These are phyloP conservation scores for Dysmachus trigonus DNA, from an alignment of 2,888 invertebrate genomes.

Conservation along the genomic window DNA sequence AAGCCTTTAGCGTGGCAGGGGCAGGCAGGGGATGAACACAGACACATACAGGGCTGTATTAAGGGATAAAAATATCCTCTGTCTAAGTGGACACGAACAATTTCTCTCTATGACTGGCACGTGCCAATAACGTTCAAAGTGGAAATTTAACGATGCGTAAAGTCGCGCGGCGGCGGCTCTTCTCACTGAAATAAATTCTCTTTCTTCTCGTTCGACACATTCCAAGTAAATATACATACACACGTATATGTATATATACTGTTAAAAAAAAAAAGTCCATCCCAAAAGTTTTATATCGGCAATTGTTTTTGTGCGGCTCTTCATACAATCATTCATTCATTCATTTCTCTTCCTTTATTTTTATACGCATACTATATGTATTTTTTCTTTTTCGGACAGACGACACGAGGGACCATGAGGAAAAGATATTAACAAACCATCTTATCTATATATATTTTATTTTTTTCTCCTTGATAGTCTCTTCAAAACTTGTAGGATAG, in stretches of 20 bases:
- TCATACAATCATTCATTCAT: neutral
- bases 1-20: neutral
- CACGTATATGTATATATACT: neutral
- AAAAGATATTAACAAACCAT: neutral
- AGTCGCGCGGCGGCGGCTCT: neutral
- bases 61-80: neutral
- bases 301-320: neutral
- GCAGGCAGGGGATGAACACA: neutral
- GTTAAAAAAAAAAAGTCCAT: neutral
- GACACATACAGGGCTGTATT: neutral
- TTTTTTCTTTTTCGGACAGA: too few relatives aligned
- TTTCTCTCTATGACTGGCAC: constrained; percentile 6
- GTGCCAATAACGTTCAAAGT: constrained; percentile 35
- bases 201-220: neutral
- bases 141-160: constrained; percentile 41
- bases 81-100: neutral
- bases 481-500: too few relatives aligned
- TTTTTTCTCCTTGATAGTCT: too few relatives aligned
- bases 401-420: neutral
- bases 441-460: too few relatives aligned
- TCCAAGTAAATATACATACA: neutral
- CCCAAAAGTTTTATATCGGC: neutral
- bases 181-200: neutral
- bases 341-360: too few relatives aligned
- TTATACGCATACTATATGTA: too few relatives aligned